Conservation (phyloP, 2,888 invertebrate genomes). For the Sesia bembeciformis region DNA sequence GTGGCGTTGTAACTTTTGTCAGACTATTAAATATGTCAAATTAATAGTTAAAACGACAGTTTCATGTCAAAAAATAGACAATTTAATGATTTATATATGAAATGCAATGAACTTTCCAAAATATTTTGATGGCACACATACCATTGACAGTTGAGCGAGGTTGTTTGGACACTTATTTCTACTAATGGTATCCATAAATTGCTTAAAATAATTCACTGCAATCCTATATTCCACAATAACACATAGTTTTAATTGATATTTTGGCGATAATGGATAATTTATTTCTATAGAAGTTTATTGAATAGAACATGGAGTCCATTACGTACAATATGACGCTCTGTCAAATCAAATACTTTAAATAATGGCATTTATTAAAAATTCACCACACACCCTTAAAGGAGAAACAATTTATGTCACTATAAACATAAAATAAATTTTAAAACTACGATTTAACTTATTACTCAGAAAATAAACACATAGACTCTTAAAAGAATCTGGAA, state of each 20-base stretch:
- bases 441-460: neutral
- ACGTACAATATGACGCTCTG: conserved; percentile 78
- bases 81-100: neutral
- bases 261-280: conserved; percentile 24
- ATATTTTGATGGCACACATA: conserved; percentile 76
- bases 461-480: neutral
- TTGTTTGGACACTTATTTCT: conserved; percentile 43
- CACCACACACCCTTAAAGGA: neutral
- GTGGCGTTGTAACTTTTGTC: neutral
- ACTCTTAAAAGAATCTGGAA: conserved; percentile 5
- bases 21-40: neutral
- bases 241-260: conserved; percentile 49
- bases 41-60: neutral
- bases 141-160: conserved; percentile 54
- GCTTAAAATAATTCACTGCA: conserved; percentile 41
- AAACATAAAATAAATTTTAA: neutral
- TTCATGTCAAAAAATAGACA: neutral
- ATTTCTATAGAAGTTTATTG: conserved; percentile 36
- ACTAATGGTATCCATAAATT: conserved; percentile 48
- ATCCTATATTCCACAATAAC: conserved; percentile 40
- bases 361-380: conserved; percentile 36
- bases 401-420: neutral
- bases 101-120: conserved; percentile 60
- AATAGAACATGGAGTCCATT: conserved; percentile 75
- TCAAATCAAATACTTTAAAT: conserved; percentile 51